phyloP scores from a whole-genome alignment of 2,113 vertebrate species.

The Dinomys branickii region DNA sequence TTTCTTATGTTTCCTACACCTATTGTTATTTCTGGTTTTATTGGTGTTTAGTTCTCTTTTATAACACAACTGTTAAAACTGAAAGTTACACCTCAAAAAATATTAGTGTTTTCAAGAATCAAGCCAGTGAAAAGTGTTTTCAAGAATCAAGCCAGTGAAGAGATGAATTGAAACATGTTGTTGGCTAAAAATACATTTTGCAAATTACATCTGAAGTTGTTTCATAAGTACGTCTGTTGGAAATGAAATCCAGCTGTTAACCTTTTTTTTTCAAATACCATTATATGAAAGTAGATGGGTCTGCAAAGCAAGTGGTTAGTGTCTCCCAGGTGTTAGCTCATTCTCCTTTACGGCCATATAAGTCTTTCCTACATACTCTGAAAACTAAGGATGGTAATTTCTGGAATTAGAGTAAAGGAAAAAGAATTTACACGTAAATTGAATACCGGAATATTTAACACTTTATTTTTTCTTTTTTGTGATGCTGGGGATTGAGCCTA shows the following conservation, averaged over 20 bases:
- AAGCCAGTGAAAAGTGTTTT: conserved; percentile 55
- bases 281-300: conserved; percentile 34
- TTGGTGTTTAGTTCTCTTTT: conserved; percentile 52
- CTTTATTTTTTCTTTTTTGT: neutral
- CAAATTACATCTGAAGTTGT: conserved; percentile 47
- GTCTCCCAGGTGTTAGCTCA: neutral
- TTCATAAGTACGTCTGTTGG: conserved; percentile 14
- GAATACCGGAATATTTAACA: neutral
- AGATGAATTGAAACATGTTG: conserved; percentile 59
- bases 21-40: conserved; percentile 49
- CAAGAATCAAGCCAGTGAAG: conserved; percentile 55
- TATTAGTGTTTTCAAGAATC: conserved; percentile 57
- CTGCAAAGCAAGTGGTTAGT: conserved; percentile 1
- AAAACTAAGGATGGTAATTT: conserved; percentile 16
- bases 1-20: conserved; percentile 40
- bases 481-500: neutral
- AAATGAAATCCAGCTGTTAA: conserved; percentile 44
- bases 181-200: conserved; percentile 60
- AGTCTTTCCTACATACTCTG: neutral
- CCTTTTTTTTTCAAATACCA: neutral
- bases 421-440: neutral
- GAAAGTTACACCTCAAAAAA: conserved; percentile 50
- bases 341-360: neutral
- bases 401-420: conserved; percentile 41
- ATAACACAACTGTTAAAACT: conserved; percentile 34